Conservation (phyloP, 1,140 invertebrate species). For the Drosophila serrata region DNA sequence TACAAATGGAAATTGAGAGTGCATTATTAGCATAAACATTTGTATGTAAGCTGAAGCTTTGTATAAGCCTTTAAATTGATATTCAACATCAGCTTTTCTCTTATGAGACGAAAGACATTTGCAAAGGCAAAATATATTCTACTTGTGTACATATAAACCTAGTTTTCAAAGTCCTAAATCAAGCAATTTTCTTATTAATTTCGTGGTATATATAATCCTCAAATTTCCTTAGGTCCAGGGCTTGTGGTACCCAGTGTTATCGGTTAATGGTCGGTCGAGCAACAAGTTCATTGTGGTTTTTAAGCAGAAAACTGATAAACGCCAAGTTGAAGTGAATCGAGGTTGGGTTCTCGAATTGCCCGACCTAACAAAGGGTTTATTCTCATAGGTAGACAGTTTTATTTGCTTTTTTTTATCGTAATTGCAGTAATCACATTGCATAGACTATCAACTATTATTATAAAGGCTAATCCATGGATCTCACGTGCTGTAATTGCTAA, state of each 20-base stretch:
- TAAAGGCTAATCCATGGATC: slow-evolving; percentile 1
- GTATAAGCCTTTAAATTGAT: background rate
- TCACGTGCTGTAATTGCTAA: slow-evolving; percentile 24
- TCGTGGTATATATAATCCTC: background rate
- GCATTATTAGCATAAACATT: slow-evolving; percentile 6
- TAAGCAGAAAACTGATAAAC: slow-evolving; percentile 27
- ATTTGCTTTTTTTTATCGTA: background rate
- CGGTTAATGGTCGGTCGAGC: slow-evolving; percentile 25
- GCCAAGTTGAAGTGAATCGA: too few species aligned
- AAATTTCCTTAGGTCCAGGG: background rate
- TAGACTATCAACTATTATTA: slow-evolving; percentile 32
- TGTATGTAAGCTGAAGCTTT: background rate
- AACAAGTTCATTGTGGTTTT: slow-evolving; percentile 35
- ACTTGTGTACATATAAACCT: background rate
- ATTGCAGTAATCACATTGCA: slow-evolving; percentile 39
- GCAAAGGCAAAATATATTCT: background rate
- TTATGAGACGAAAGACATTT: too few species aligned
- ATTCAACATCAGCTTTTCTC: background rate
- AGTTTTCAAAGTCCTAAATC: too few species aligned
- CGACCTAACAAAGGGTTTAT: slow-evolving; percentile 14
- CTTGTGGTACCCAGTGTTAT: slow-evolving; percentile 19
- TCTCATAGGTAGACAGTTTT: background rate
- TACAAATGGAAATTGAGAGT: slow-evolving; percentile 5
- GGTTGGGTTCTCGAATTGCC: slow-evolving; percentile 8
- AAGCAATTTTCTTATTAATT: background rate